Conservation (phyloP, 1,140 invertebrate genomes). For the Drosophila ironensis region DNA sequence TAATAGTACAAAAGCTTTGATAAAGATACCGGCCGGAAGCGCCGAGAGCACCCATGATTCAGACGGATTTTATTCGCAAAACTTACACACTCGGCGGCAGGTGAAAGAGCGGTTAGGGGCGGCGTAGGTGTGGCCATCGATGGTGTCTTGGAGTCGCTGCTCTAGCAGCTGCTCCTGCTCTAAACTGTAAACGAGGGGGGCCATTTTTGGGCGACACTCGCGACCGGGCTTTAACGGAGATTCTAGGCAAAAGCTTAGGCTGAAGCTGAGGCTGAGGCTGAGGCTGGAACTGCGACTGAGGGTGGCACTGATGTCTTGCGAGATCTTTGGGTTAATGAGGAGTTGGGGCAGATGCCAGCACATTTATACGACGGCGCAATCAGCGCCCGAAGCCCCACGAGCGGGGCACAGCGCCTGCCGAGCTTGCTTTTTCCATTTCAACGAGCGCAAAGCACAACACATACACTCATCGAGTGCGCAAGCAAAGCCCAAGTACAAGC, state of each 20-base stretch:
- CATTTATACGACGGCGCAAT: constrained; percentile 16
- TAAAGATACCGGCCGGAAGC: too few relatives aligned
- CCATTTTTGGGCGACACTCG: too few relatives aligned
- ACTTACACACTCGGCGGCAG: constrained; percentile 5
- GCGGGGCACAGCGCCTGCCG: constrained; percentile 4
- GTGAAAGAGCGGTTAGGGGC: background rate
- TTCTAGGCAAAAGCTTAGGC: too few relatives aligned
- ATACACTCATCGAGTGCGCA: background rate
- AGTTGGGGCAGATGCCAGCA: constrained; percentile 10
- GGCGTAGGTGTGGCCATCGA: too few relatives aligned
- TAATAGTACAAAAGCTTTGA: too few relatives aligned
- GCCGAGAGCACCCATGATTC: constrained; percentile 12
- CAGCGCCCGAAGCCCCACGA: constrained; percentile 32
- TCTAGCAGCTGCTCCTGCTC: background rate
- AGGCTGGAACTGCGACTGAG: background rate
- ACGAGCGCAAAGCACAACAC: background rate
- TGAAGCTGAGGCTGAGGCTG: too few relatives aligned
- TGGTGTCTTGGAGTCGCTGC: background rate
- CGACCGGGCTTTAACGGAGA: too few relatives aligned
- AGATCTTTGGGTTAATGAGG: constrained; percentile 35
- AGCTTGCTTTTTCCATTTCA: constrained; percentile 5
- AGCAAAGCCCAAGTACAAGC: too few relatives aligned
- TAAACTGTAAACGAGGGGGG: too few relatives aligned
- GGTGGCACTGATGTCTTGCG: constrained; percentile 17
- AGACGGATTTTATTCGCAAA: background rate